Evolutionary conservation across 2,888 invertebrate species (phyloP), one percentile per base, ranked within the genome.

Genomic region (Orthosia gracilis): DNA sequence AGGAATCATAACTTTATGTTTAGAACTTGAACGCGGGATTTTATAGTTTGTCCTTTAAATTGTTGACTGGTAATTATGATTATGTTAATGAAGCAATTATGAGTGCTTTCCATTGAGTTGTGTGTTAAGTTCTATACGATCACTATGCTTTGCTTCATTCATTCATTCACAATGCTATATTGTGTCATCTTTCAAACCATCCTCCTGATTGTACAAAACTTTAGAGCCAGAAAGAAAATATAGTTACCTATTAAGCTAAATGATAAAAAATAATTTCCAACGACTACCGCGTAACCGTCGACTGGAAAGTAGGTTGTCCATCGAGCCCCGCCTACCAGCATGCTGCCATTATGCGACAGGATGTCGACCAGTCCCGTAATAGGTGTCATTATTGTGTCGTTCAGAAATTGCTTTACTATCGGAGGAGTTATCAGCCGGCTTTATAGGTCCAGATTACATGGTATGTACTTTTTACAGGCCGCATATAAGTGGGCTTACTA

Each of bases 401-500:
- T 92, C 94, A 94, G 95, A 96, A 96, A 96, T 96, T 96, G 95
- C 95, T 94, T 92, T 89, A 94, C 95, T 96, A 96, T 96, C 96
- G 94, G 93, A 93, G 88, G 94, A 94, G 93, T 92, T 95, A 96
- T 96, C 96, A 94, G 90, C 87, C 76, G 85, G 88, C 87, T 96
- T 96, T 96, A 95, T 96, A 95, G 95, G 94, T 91, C 88, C 91
- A 95, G 96, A 96, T 96, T 96, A 96, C 94, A 96, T 92, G 94
- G 92, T 92, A 88, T 88, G 83, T 87, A 87, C 83, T 85, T 76
- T 88, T 87, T 88, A 86, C 85, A 84, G 80, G 81, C 80, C 70
- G 85, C 82, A 78, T 79, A 73, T 89, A 91, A 89, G 91, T 89
- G 87, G 87, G 85, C 83, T 88, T 89, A 85, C 88, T 86, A 86